Percentiles rank a stretch among this genome's conserved stretches.
These are phyloP conservation scores for Formica aserva DNA, from an alignment of 2,888 invertebrate species.

Conservation along the genomic window DNA sequence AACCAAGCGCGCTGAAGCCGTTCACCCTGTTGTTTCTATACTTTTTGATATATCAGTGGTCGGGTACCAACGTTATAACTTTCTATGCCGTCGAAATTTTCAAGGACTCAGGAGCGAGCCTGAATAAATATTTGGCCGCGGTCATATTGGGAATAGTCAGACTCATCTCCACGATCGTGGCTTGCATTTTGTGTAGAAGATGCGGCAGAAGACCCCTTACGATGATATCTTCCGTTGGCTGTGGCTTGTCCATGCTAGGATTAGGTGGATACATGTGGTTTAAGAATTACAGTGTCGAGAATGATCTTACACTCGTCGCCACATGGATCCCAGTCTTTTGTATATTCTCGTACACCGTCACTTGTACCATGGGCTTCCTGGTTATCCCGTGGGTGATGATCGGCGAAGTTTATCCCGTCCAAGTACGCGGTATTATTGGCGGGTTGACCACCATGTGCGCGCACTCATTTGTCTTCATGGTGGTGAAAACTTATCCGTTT, in stretches of 20 bases:
- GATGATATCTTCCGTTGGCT: slow-evolving; percentile 89
- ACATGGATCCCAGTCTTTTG: slow-evolving; percentile 89
- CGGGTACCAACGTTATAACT: slow-evolving; percentile 90
- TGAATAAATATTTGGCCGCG: slow-evolving; percentile 88
- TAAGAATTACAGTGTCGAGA: slow-evolving; percentile 86
- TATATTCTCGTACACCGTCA: slow-evolving; percentile 88
- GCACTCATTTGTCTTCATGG: slow-evolving; percentile 89
- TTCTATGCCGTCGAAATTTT: slow-evolving; percentile 91
- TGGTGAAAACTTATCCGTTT: slow-evolving; percentile 90
- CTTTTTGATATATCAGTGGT: slow-evolving; percentile 91
- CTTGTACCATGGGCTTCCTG: slow-evolving; percentile 89
- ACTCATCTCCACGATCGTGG: slow-evolving; percentile 88
- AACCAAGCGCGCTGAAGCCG: slow-evolving; percentile 89
- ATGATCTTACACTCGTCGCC: slow-evolving; percentile 82
- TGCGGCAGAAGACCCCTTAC: slow-evolving; percentile 89
- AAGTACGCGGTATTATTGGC: slow-evolving; percentile 90
- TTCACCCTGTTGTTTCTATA: slow-evolving; percentile 89
- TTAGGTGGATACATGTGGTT: slow-evolving; percentile 89
- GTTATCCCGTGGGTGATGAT: slow-evolving; percentile 92
- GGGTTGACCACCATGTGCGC: slow-evolving; percentile 90
- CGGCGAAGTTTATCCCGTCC: slow-evolving; percentile 90
- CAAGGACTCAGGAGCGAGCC: slow-evolving; percentile 87
- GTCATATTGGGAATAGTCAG: slow-evolving; percentile 89
- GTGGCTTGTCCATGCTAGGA: slow-evolving; percentile 89
- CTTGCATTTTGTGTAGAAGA: slow-evolving; percentile 88